phyloP scores from a whole-genome alignment of 2,113 vertebrate genomes.

The Pseudopodoces humilis region DNA sequence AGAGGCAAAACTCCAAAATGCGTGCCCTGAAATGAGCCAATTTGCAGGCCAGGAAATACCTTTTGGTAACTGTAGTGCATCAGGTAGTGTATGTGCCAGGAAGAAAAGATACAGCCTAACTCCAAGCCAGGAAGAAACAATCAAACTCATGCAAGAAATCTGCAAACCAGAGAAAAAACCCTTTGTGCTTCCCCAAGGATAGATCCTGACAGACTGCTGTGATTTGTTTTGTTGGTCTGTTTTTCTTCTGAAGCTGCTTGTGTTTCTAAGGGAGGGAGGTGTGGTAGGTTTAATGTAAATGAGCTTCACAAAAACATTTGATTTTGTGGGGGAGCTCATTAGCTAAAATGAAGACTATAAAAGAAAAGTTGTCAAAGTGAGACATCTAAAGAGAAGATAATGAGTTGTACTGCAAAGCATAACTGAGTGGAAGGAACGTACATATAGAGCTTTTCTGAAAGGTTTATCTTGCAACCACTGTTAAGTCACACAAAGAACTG shows the following conservation, averaged over 20 bases:
- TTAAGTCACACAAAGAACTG: not conserved
- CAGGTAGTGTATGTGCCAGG: not conserved
- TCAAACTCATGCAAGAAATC: not conserved
- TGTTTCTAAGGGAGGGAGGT: conserved; percentile 5
- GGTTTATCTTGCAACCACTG: not conserved
- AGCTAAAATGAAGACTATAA: conserved; percentile 25
- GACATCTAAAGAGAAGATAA: conserved; percentile 48
- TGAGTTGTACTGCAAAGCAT: conserved; percentile 16
- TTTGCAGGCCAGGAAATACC: not conserved
- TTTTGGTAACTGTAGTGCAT: not conserved
- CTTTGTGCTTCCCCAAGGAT: not conserved
- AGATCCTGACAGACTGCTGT: not conserved
- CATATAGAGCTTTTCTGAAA: not conserved
- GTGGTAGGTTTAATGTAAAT: conserved; percentile 8
- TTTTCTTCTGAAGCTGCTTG: not conserved
- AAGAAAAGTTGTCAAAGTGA: conserved; percentile 52
- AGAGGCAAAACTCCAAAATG: not conserved
- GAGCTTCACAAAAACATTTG: conserved; percentile 7
- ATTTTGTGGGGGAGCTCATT: conserved; percentile 25
- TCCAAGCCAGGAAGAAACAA: not conserved
- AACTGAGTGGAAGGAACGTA: not conserved
- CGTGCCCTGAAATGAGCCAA: not conserved
- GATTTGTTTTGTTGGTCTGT: conserved; percentile 26
- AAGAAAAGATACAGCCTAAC: not conserved
- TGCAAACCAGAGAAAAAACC: not conserved